Evolutionary conservation across 2,797 vertebrate species (phyloP).

Genomic region (Sciurus carolinensis): DNA sequence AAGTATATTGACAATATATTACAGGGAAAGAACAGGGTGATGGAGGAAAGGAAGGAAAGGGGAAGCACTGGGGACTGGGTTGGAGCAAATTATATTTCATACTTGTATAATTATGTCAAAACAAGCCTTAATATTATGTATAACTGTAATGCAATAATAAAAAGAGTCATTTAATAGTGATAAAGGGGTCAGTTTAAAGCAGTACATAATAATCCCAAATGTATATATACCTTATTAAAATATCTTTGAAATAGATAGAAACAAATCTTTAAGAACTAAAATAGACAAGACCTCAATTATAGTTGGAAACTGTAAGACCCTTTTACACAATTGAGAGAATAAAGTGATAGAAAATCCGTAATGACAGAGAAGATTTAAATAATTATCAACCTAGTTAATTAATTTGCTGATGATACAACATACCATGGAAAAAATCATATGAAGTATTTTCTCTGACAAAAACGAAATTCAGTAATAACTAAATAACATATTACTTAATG

Average conservation of each 20-base stretch:
- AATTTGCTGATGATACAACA: background rate
- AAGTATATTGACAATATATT: too few relatives aligned
- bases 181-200: background rate
- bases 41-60: too few relatives aligned
- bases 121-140: too few relatives aligned
- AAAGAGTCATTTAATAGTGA: background rate
- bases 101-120: too few relatives aligned
- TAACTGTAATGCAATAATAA: background rate
- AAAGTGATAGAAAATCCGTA: background rate
- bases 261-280: background rate
- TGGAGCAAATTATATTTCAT: too few relatives aligned
- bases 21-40: too few relatives aligned
- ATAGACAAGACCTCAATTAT: background rate
- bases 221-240: background rate
- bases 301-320: background rate
- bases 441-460: background rate
- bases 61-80: too few relatives aligned
- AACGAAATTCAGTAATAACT: conserved; percentile 30
- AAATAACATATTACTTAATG: background rate
- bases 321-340: background rate
- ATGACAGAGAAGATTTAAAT: background rate
- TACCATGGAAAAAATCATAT: background rate
- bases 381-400: background rate
- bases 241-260: background rate
- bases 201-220: background rate